phyloP scores from a whole-genome alignment of 1,140 invertebrate species.

The Meloidogyne chitwoodi region DNA sequence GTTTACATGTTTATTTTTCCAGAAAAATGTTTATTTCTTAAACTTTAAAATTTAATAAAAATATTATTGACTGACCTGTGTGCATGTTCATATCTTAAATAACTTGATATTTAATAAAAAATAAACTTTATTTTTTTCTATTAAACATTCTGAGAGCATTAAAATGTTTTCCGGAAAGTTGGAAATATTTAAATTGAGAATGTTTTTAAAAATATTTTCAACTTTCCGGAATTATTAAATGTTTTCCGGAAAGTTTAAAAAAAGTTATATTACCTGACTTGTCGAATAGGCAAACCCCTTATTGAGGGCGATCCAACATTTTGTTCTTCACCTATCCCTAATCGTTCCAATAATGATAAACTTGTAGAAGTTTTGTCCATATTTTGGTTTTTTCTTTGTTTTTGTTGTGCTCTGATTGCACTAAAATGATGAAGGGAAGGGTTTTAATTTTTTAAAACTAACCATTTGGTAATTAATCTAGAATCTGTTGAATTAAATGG shows the following conservation, averaged over 20 bases:
- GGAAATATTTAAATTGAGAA: not conserved
- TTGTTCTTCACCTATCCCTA: not conserved
- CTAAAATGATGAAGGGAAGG: not conserved
- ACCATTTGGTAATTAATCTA: not conserved
- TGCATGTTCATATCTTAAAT: slow-evolving; percentile 26
- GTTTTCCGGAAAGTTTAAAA: not conserved
- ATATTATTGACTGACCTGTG: too few species aligned
- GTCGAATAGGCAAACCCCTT: slow-evolving; percentile 5
- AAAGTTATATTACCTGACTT: slow-evolving; percentile 3
- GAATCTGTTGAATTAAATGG: not conserved
- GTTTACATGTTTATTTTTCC: too few species aligned
- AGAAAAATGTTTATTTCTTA: too few species aligned
- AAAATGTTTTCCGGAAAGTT: not conserved
- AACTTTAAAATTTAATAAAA: too few species aligned
- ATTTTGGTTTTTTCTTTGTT: slow-evolving; percentile 2
- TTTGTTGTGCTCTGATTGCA: slow-evolving; percentile 8
- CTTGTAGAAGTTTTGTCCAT: not conserved
- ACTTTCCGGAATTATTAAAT: not conserved
- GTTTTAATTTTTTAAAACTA: not conserved
- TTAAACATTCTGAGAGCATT: not conserved
- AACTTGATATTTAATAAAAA: slow-evolving; percentile 2
- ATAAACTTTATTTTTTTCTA: not conserved
- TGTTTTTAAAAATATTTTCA: not conserved
- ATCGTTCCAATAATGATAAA: not conserved
- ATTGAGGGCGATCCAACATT: not conserved